Percentiles rank a stretch among this genome's conserved stretches.
phyloP scores from a whole-genome alignment of 2,888 invertebrate species.

The Scaptomyza cyrtandrae region DNA sequence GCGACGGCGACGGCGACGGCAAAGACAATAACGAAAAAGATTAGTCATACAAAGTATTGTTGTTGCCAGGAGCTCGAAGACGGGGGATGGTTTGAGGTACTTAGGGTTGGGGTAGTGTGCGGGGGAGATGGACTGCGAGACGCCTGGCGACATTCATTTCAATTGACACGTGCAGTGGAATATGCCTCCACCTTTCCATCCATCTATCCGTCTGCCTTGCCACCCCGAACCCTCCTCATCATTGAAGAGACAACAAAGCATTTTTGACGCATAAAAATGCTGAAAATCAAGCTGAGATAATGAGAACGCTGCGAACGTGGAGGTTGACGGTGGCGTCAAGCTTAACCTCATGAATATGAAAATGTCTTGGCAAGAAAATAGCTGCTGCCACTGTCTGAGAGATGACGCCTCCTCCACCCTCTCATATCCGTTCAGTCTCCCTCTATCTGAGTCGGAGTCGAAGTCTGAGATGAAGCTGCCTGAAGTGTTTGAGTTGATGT shows the following conservation, averaged over 20 bases:
- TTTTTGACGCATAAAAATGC: conserved; percentile 74
- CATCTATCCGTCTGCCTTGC: background rate
- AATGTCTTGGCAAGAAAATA: conserved; percentile 48
- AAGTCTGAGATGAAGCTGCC: conserved; percentile 7
- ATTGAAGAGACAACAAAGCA: conserved; percentile 55
- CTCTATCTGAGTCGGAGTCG: background rate
- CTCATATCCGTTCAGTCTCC: background rate
- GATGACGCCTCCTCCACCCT: conserved; percentile 5
- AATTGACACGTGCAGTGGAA: conserved; percentile 80
- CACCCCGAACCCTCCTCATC: conserved; percentile 5
- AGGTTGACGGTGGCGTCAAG: conserved; percentile 20
- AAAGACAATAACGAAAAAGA: conserved; percentile 65
- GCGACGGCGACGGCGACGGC: conserved; percentile 7
- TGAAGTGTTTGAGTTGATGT: conserved; percentile 13
- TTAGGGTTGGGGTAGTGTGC: conserved; percentile 11
- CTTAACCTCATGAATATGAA: conserved; percentile 73
- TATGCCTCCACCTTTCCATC: conserved; percentile 37
- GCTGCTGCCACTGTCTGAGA: conserved; percentile 58
- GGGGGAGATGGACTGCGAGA: conserved; percentile 56
- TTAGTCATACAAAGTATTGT: conserved; percentile 74
- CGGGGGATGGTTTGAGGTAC: conserved; percentile 11
- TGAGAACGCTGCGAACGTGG: conserved; percentile 40
- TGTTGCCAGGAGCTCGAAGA: conserved; percentile 34
- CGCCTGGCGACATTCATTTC: conserved; percentile 80
- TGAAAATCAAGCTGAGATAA: conserved; percentile 69